A percentile compares a stretch with the other conserved stretches of the same genome.
Evolutionary conservation across 2,113 vertebrate genomes (phyloP).

Genomic region (Macroglossus sobrinus): DNA sequence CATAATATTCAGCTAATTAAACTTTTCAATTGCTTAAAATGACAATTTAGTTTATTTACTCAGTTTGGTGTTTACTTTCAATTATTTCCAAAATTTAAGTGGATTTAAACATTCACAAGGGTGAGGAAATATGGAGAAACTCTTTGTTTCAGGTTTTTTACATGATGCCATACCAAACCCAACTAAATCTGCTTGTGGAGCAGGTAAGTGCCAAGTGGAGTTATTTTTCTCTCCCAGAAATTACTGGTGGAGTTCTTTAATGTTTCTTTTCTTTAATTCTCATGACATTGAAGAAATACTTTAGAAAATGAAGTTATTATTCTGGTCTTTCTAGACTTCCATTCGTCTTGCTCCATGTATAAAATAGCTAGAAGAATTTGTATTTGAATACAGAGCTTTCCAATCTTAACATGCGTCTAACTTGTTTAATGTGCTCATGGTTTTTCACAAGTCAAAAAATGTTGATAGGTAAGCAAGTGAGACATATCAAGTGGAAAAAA

Average conservation of each 20-base stretch:
- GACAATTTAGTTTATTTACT: neutral
- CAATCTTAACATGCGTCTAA: neutral
- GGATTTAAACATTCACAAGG: neutral
- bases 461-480: neutral
- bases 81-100: neutral
- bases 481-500: neutral
- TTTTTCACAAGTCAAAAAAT: neutral
- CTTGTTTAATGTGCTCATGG: neutral
- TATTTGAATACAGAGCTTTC: neutral
- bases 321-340: neutral
- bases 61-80: neutral
- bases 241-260: neutral
- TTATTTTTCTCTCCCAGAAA: neutral
- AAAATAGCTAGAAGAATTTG: neutral
- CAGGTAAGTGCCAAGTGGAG: fast-evolving
- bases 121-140: neutral
- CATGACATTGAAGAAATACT: neutral
- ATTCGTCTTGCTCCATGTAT: neutral
- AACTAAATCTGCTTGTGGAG: too few species aligned
- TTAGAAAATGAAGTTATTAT: neutral
- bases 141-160: neutral
- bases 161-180: neutral
- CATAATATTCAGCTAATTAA: neutral
- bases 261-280: neutral
- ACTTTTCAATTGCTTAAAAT: neutral